These are phyloP conservation scores for Nasonia oneida DNA, from an alignment of 2,888 invertebrate genomes.

Conservation along the genomic window DNA sequence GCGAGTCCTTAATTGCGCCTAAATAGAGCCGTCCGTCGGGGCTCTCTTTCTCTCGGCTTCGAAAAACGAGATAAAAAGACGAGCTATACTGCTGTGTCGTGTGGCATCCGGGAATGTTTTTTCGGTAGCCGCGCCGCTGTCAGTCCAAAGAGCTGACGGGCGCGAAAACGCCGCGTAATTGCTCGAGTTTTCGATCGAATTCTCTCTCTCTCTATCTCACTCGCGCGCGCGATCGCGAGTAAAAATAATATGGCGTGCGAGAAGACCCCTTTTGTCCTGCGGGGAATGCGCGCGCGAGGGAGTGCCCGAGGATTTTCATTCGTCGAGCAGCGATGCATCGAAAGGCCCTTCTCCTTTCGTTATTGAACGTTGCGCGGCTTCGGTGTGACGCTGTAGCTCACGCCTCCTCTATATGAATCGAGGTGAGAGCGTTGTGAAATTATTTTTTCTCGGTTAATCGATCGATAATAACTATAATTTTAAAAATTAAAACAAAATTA, in stretches of 20 bases:
- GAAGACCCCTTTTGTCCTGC: slow-evolving; percentile 10
- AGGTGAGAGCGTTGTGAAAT: too few species aligned
- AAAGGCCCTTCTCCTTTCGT: not conserved
- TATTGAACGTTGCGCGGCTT: not conserved
- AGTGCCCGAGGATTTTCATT: slow-evolving; percentile 45
- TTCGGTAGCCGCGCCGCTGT: slow-evolving; percentile 76
- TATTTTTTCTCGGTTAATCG: too few species aligned
- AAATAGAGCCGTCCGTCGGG: slow-evolving; percentile 61
- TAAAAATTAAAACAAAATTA: too few species aligned
- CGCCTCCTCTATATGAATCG: not conserved
- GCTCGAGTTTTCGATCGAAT: slow-evolving; percentile 45
- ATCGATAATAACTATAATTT: too few species aligned
- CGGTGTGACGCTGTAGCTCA: not conserved
- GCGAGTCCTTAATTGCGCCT: slow-evolving; percentile 60
- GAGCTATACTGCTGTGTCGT: not conserved
- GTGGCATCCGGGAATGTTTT: slow-evolving; percentile 30
- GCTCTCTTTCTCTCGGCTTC: not conserved
- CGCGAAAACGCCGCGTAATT: slow-evolving; percentile 51
- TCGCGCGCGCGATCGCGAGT: not conserved
- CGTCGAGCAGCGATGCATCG: slow-evolving; percentile 9
- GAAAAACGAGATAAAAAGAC: slow-evolving; percentile 17
- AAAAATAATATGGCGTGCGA: slow-evolving; percentile 49
- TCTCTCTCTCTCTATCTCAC: not conserved
- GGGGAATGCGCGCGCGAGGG: slow-evolving; percentile 22
- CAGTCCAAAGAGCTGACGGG: slow-evolving; percentile 63